phyloP scores from a whole-genome alignment of 1,140 invertebrate genomes.

The Brachystomella parvula region DNA sequence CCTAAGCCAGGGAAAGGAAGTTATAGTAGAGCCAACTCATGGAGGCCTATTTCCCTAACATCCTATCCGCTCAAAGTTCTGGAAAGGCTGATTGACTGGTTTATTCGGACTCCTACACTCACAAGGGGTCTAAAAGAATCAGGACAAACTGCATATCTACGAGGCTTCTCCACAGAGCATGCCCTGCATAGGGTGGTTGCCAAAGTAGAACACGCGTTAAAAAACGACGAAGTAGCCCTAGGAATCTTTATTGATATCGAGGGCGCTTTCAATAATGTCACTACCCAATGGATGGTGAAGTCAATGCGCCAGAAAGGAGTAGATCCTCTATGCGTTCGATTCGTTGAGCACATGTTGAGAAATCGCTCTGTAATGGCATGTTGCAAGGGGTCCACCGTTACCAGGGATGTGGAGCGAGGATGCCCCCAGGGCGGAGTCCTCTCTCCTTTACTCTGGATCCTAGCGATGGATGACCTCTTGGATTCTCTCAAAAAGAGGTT shows the following conservation, averaged over 20 bases:
- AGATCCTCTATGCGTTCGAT: not conserved
- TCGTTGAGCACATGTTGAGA: conserved; percentile 14
- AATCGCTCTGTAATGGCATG: not conserved
- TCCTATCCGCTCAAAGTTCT: conserved; percentile 26
- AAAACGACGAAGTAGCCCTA: not conserved
- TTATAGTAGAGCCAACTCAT: conserved; percentile 10
- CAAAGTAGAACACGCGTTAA: not conserved
- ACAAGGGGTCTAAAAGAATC: not conserved
- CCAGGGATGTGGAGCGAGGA: not conserved
- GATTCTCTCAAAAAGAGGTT: not conserved
- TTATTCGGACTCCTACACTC: conserved; percentile 7
- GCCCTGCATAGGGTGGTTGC: conserved; percentile 19
- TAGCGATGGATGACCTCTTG: conserved; percentile 15
- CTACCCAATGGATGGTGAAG: not conserved
- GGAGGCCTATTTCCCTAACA: conserved; percentile 29
- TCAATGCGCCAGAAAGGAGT: conserved; percentile 2
- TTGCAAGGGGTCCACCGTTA: not conserved
- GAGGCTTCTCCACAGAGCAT: conserved; percentile 5
- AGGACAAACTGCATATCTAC: conserved; percentile 25
- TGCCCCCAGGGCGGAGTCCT: conserved; percentile 26
- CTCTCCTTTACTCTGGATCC: conserved; percentile 22
- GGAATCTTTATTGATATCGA: conserved; percentile 21
- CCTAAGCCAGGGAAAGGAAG: conserved; percentile 26
- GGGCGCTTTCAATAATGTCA: conserved; percentile 20
- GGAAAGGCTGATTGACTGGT: conserved; percentile 25